phyloP scores from a whole-genome alignment of 35 echinoderm and acorn worm genomes.

The Acanthaster planci region DNA sequence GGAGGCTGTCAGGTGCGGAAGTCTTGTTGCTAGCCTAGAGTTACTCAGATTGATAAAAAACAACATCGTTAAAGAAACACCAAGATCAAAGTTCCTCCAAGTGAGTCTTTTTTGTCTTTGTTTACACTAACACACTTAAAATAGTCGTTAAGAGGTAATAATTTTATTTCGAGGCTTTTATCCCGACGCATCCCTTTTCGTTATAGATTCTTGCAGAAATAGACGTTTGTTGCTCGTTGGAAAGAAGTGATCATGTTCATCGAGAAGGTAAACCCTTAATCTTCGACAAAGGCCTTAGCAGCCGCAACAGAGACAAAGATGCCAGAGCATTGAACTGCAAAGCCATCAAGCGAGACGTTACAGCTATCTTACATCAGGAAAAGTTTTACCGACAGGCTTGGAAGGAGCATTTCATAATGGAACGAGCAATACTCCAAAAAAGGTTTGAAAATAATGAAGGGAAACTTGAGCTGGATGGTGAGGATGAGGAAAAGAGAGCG shows the following conservation, averaged over 20 bases:
- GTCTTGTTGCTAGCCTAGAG: not conserved
- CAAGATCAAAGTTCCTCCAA: constrained; percentile 5
- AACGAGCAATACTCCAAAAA: not conserved
- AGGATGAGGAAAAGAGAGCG: not conserved
- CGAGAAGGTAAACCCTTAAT: not conserved
- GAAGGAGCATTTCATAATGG: not conserved
- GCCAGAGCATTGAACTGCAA: not conserved
- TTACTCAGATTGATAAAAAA: not conserved
- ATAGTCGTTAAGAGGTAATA: no score
- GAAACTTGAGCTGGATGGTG: not conserved
- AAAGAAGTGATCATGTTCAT: not conserved
- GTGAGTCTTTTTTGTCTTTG: not conserved
- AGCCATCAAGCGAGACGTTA: not conserved
- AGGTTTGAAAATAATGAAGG: constrained; percentile 5
- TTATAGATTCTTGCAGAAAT: constrained; percentile 6
- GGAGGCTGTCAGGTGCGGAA: constrained; percentile 9
- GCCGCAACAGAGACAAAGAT: not conserved
- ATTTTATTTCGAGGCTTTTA: no score
- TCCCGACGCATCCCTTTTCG: not conserved
- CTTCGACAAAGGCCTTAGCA: not conserved
- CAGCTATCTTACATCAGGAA: not conserved
- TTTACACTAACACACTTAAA: not conserved
- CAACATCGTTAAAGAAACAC: not conserved
- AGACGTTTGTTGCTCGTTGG: not conserved
- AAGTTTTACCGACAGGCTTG: not conserved